Base-by-base conservation (phyloP, 2,113 vertebrate genomes). In the Archocentrus centrarchus region DNA sequence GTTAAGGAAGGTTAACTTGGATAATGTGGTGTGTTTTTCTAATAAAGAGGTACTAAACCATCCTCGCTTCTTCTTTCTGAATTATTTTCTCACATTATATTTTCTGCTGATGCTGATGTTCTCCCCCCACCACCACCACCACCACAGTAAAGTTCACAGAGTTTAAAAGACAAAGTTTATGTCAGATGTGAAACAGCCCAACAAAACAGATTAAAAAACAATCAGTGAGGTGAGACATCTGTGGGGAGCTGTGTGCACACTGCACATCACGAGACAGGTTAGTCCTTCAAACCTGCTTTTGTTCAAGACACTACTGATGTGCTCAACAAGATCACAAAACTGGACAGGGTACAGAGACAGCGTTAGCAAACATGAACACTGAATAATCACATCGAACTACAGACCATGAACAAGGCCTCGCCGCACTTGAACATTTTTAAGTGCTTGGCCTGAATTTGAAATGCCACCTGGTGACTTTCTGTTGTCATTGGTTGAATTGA, bases 31-130 rank as follows among this genome's bases (percentile, higher is more conserved):
- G 68, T 78, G 30, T 13, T n/a, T 61, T 79, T 73, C 58, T 6
- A 78, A 79, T 6, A 81, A 82, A 64, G 47, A 1, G 3, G 15
- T 47, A 30, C 64, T 24, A 68, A 6, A n/a, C 15, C 24, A 6
- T 11, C 11, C 14, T 2, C 7, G 79, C 85, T 89, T 88, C 87
- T 76, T 44, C 47, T 88, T 88, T 75, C 6, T 13, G 32, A 18
- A 53, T 55, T 76, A 13, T 50, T 70, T 70, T 70, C 22, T 11
- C 64, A 15, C 24, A 20, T 60, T 11, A 7, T 27, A 24, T 7
- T 62, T n/a, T 59, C 44, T 75, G 59, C 47, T 53, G 55, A 47
- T 10, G 1, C 17, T 1, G 0, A 35, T 35, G 35, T 7, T 35
- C 35, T 35, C 7, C 7, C 35, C 6, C 35, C 6, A 24, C 24